phyloP scores from a whole-genome alignment of 2,113 vertebrate species.

The Anas platyrhynchos region DNA sequence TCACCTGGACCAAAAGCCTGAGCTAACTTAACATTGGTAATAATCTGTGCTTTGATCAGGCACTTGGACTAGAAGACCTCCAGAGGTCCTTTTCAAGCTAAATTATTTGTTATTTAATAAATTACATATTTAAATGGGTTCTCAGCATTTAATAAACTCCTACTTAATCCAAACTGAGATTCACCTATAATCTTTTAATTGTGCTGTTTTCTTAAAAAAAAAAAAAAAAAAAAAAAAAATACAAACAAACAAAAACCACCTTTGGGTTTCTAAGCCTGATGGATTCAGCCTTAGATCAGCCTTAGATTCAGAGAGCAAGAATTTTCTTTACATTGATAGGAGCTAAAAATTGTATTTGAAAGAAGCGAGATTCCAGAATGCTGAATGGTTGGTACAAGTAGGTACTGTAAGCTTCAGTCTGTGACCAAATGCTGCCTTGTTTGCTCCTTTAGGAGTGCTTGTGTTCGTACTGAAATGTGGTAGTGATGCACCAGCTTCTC shows the following conservation, averaged over 20 bases:
- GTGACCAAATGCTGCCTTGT: background rate
- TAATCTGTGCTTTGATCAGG: background rate
- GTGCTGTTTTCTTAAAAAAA: background rate
- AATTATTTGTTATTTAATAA: background rate
- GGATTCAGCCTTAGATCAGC: background rate
- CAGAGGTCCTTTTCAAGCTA: background rate
- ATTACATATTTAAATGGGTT: accelerated
- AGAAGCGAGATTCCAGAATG: background rate
- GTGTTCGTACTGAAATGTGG: background rate
- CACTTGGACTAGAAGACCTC: background rate
- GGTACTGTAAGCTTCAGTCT: background rate
- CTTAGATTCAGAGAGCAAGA: background rate
- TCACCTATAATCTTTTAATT: background rate
- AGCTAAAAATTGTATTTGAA: background rate
- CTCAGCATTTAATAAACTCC: background rate
- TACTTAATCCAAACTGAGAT: background rate
- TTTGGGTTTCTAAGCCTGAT: background rate
- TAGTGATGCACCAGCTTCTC: background rate
- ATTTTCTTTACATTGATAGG: background rate
- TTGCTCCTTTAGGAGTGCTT: background rate
- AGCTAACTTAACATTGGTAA: background rate
- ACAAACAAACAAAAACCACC: background rate
- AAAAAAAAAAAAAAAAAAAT: background rate
- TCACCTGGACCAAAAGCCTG: background rate
- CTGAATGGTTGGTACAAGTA: background rate